These are phyloP conservation scores for Ammodytes marinus DNA, from an alignment of 2,113 vertebrate species.

Conservation along the genomic window DNA sequence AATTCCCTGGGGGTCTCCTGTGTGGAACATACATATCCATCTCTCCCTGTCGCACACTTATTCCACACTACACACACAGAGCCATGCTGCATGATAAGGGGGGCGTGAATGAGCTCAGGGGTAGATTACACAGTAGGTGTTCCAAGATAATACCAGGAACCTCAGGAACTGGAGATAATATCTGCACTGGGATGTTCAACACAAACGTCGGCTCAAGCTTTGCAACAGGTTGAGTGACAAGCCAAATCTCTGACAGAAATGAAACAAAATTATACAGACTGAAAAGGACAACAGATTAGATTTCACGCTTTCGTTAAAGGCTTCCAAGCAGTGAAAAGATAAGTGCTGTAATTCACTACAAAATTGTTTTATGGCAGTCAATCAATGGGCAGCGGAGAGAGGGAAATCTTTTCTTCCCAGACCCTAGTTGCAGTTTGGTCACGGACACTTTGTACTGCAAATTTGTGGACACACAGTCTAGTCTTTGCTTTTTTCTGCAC, in stretches of 20 bases:
- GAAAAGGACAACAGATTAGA: conserved; percentile 22
- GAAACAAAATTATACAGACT: conserved; percentile 10
- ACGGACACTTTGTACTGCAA: conserved; percentile 53
- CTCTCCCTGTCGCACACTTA: conserved; percentile 57
- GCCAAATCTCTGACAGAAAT: conserved; percentile 19
- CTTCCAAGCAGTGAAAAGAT: conserved; percentile 30
- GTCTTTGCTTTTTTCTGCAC: conserved; percentile 45
- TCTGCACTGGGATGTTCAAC: conserved; percentile 52
- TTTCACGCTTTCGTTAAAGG: conserved; percentile 20
- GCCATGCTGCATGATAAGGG: conserved; percentile 38
- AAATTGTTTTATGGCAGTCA: conserved; percentile 20
- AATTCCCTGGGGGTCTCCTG: conserved; percentile 67
- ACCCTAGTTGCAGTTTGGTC: conserved; percentile 22
- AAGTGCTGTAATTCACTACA: conserved; percentile 26
- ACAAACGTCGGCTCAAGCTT: conserved; percentile 2
- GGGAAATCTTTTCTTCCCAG: conserved; percentile 18
- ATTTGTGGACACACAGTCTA: conserved; percentile 39
- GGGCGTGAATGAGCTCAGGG: conserved; percentile 53
- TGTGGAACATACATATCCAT: conserved; percentile 66
- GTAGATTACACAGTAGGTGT: conserved; percentile 68
- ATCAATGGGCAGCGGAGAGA: conserved; percentile 19
- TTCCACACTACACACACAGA: conserved; percentile 33
- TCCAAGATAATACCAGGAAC: conserved; percentile 64
- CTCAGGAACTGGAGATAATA: conserved; percentile 57
- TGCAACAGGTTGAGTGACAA: conserved; percentile 52